These are phyloP conservation scores for Hydrochoerus hydrochaeris DNA, from an alignment of 2,113 vertebrate genomes.

Conservation along the genomic window DNA sequence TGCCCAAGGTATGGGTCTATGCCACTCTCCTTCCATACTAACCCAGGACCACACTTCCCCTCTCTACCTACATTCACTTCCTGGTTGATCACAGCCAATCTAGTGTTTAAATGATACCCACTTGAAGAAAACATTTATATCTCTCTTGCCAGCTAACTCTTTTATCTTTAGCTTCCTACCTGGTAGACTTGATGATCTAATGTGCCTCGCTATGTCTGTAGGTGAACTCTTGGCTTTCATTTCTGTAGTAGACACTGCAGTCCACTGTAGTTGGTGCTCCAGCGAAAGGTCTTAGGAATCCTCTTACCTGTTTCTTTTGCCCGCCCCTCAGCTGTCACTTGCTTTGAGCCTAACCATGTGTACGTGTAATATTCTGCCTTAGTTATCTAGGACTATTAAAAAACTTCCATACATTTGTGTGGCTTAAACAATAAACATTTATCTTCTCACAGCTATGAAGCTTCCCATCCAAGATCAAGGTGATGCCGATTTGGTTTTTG, in stretches of 20 bases:
- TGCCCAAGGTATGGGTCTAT: rapidly evolving
- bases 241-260: background rate
- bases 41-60: rapidly evolving
- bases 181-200: background rate
- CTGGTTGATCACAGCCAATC: background rate
- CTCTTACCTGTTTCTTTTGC: background rate
- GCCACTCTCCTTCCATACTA: rapidly evolving
- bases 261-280: background rate
- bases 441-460: background rate
- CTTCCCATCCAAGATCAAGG: background rate
- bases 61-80: background rate
- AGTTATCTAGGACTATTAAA: background rate
- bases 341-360: background rate
- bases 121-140: background rate
- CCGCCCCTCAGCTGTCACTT: background rate
- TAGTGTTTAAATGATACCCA: background rate
- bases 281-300: background rate
- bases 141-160: background rate
- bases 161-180: background rate
- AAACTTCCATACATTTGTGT: background rate
- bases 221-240: background rate
- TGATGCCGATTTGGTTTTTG: too few species aligned
- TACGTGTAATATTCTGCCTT: background rate
- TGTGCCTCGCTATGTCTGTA: background rate
- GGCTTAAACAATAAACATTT: background rate